phyloP scores from a whole-genome alignment of 2,113 vertebrate species.

The Corythornis madagascariensis region DNA sequence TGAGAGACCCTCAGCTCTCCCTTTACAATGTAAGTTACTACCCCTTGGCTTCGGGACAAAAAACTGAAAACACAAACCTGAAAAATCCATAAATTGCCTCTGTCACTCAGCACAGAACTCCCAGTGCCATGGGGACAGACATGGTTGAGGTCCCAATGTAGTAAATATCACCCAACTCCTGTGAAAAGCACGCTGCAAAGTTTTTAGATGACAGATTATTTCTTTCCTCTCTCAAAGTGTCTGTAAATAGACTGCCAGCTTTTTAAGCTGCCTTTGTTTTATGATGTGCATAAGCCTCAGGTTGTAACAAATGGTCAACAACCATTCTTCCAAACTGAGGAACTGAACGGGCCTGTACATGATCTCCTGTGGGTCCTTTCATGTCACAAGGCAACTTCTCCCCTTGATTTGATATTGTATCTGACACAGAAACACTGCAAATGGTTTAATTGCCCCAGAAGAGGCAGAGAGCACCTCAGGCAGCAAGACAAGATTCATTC shows the following conservation, averaged over 20 bases:
- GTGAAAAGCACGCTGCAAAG: background rate
- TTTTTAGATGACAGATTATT: background rate
- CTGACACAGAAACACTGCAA: background rate
- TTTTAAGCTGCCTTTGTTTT: background rate
- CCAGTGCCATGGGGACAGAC: background rate
- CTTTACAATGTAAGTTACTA: background rate
- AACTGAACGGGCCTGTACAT: background rate
- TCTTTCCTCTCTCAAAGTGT: background rate
- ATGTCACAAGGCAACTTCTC: background rate
- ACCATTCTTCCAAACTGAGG: background rate
- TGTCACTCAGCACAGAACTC: background rate
- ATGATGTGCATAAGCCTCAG: background rate
- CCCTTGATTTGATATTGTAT: fast-evolving
- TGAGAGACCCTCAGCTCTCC: background rate
- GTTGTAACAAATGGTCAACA: background rate
- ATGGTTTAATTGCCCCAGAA: background rate
- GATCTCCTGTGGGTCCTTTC: background rate
- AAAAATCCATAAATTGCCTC: background rate
- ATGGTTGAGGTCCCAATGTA: background rate
- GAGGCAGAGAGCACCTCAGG: background rate
- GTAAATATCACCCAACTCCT: background rate
- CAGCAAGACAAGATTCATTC: background rate
- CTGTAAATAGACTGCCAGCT: background rate
- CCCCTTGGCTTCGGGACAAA: background rate
- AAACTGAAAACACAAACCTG: background rate